Conservation (phyloP, 2,797 vertebrate genomes). For the Melanogrammus aeglefinus region DNA sequence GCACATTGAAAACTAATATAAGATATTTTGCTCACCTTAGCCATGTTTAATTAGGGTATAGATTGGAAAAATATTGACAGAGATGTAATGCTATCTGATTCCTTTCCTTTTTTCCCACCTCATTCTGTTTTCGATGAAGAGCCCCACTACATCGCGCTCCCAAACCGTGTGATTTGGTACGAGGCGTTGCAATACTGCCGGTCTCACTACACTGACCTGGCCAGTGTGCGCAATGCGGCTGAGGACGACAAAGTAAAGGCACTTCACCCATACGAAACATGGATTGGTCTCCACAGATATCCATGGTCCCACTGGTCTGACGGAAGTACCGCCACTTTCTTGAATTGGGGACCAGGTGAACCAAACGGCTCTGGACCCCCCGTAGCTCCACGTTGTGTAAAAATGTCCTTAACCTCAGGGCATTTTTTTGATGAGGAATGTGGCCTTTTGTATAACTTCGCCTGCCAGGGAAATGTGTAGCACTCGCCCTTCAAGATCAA, state of each 20-base stretch:
- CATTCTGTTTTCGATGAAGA: background rate
- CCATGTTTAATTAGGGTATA: background rate
- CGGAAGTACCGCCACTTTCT: conserved; percentile 21
- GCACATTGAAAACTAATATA: background rate
- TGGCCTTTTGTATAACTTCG: background rate
- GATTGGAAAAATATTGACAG: background rate
- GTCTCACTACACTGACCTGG: conserved; percentile 35
- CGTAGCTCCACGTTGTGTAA: background rate
- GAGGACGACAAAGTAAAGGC: background rate
- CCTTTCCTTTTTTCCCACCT: background rate
- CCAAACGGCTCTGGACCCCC: background rate
- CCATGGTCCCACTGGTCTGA: conserved; percentile 13
- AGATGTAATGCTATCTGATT: background rate
- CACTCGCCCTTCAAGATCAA: conserved; percentile 12
- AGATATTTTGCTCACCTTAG: background rate
- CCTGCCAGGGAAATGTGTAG: background rate
- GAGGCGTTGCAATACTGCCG: conserved; percentile 34
- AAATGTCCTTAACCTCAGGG: background rate
- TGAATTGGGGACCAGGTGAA: conserved; percentile 18
- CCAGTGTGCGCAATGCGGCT: conserved; percentile 20
- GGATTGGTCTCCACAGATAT: conserved; percentile 37
- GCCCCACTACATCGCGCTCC: background rate
- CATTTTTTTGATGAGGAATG: background rate
- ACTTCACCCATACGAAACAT: too few species aligned
- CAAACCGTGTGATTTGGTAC: accelerated